Conservation (phyloP, 2,797 vertebrate genomes). For the Silurus lanzhouensis region DNA sequence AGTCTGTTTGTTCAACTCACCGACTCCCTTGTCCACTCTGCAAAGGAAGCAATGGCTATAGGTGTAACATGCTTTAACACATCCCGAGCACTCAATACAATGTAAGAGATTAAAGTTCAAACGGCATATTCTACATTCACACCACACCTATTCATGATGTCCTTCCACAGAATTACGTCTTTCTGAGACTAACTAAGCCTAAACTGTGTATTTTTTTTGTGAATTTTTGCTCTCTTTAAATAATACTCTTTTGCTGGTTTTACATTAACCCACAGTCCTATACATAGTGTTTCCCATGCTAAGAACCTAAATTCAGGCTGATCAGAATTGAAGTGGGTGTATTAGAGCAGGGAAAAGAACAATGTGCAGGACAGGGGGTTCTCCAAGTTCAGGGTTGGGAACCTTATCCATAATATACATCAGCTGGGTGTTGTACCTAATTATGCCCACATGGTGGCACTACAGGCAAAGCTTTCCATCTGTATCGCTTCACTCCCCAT, state of each 20-base stretch:
- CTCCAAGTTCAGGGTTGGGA: not conserved
- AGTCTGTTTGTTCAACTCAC: conserved; percentile 61
- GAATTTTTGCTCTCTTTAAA: not conserved
- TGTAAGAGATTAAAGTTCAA: not conserved
- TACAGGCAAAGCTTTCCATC: conserved; percentile 62
- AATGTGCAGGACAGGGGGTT: not conserved
- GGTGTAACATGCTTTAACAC: not conserved
- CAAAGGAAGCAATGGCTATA: conserved; percentile 9
- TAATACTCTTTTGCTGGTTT: not conserved
- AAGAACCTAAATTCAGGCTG: too few relatives aligned
- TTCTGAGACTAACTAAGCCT: not conserved
- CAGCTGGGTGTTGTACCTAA: not conserved
- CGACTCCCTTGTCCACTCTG: conserved; percentile 59
- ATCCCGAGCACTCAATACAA: not conserved
- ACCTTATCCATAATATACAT: not conserved
- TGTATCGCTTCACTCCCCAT: not conserved
- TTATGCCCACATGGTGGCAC: conserved; percentile 69
- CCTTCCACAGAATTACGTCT: not conserved
- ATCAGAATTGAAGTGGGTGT: not conserved
- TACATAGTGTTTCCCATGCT: too few relatives aligned
- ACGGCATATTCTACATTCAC: not conserved
- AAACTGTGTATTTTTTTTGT: not conserved
- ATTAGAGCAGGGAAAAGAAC: not conserved
- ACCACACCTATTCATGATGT: not conserved
- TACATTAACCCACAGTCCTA: not conserved